phyloP scores from a whole-genome alignment of 1,140 invertebrate genomes.

The Drosophila neocordata region DNA sequence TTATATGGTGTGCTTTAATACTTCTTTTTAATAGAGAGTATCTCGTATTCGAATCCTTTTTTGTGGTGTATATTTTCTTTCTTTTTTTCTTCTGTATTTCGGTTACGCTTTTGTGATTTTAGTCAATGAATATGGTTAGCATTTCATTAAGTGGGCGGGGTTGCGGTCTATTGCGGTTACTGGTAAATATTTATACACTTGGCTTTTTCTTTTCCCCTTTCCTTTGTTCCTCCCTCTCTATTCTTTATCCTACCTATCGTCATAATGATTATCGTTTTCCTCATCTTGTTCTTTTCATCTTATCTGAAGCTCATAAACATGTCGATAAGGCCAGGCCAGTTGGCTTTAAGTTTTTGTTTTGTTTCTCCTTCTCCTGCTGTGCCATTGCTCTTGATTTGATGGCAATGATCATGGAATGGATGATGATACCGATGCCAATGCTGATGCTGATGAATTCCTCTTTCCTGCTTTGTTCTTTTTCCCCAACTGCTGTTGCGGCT shows the following conservation, averaged over 20 bases:
- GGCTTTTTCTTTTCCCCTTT: slow-evolving; percentile 31
- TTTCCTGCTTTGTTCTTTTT: slow-evolving; percentile 40
- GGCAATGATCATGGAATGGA: slow-evolving; percentile 1
- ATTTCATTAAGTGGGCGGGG: slow-evolving; percentile 62
- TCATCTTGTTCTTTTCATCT: slow-evolving; percentile 4
- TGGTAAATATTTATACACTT: slow-evolving; percentile 72
- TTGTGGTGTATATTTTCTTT: not conserved
- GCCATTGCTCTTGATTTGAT: slow-evolving; percentile 38
- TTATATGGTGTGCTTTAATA: no score
- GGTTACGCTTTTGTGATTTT: slow-evolving; percentile 73
- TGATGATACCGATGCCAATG: not conserved
- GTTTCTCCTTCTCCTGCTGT: slow-evolving; percentile 18
- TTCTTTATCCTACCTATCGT: no score
- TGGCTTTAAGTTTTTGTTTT: slow-evolving; percentile 12
- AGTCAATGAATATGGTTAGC: slow-evolving; percentile 77
- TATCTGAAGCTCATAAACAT: slow-evolving; percentile 60
- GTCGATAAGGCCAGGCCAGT: slow-evolving; percentile 49
- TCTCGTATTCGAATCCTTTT: not conserved
- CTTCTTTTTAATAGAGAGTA: no score
- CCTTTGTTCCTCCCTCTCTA: no score
- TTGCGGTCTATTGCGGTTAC: slow-evolving; percentile 28
- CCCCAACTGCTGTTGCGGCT: slow-evolving; percentile 41
- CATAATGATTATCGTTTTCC: slow-evolving; percentile 1
- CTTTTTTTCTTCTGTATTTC: slow-evolving; percentile 3
- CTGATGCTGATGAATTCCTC: slow-evolving; percentile 32